phyloP scores from a whole-genome alignment of 2,113 vertebrate species.

The Platycercus adscitus region DNA sequence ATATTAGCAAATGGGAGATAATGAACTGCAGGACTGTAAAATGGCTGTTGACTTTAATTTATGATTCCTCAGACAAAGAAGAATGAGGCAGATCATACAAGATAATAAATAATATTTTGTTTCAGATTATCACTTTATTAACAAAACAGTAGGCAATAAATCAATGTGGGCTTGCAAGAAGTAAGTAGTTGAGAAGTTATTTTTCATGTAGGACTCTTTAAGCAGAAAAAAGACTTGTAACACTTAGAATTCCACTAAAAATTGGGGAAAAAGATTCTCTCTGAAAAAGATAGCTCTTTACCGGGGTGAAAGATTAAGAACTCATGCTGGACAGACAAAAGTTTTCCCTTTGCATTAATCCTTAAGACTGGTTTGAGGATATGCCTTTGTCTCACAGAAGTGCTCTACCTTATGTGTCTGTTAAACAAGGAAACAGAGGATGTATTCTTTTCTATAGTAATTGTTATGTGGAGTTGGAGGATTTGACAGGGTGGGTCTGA shows the following conservation, averaged over 20 bases:
- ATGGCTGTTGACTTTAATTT: slow-evolving; percentile 75
- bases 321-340: not conserved
- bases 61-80: slow-evolving; percentile 63
- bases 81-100: slow-evolving; percentile 58
- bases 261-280: not conserved
- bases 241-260: not conserved
- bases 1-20: slow-evolving; percentile 68
- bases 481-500: not conserved
- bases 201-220: not conserved
- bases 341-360: not conserved
- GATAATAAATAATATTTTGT: slow-evolving; percentile 74
- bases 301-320: not conserved
- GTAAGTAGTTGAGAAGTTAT: not conserved
- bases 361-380: not conserved
- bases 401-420: not conserved
- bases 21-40: slow-evolving; percentile 73
- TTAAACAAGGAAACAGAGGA: not conserved
- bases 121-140: slow-evolving; percentile 72
- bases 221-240: not conserved
- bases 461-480: not conserved
- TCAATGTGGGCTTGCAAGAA: slow-evolving; percentile 17
- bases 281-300: not conserved
- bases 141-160: slow-evolving; percentile 65
- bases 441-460: slow-evolving; percentile 6
- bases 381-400: not conserved